Evolutionary conservation across 2,113 vertebrate genomes (phyloP), one percentile per base, ranked within the genome.

Genomic region (Albula goreensis): DNA sequence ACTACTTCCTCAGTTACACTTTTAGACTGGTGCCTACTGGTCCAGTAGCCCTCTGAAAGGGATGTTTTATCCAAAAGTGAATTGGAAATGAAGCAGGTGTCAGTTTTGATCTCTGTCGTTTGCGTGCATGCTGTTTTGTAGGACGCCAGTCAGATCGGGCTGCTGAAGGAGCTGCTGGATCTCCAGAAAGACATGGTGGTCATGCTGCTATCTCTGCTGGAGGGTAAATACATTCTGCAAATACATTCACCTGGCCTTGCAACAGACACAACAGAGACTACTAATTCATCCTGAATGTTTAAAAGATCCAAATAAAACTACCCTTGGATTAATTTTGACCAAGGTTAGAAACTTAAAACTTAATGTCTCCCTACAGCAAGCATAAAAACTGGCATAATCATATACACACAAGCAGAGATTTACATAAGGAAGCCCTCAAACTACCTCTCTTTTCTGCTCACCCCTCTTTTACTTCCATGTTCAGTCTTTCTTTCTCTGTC

Each of bases 161-260:
- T 99, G 86, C 92, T 99, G 89, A 99, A 99, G 93, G 98, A 99
- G 92, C 95, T 99, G 81, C 94, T 99, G 89, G 98, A 99, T 88
- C 95, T 99, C 6, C 98, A 99, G 94, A 99, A 99, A 92, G 98
- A 99, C 94, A 99, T 99, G 98, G 98, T 99, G 89, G 98, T 99
- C 86, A 99, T 99, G 98, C 86, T 99, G 90, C 96, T 99, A 74
- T 99, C 98, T 0, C 93, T 99, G 3, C 91, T 99, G 2, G 97
- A 97, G 94, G 97, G 97, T 97, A 93, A 91, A 78, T n/a, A n/a
- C n/a, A 41, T 41, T 41, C 31, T 41, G 31, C 31, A 41, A 41
- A 41, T 41, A 41, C 31, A 41, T 41, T 41, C 31, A 41, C 31
- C 31, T 41, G 31, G 31, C 1, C 31, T 41, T 41, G 31, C 31